Percentiles rank a stretch among this genome's conserved stretches.
Evolutionary conservation across 2,888 invertebrate species (phyloP).

Genomic region (Crossocerus cetratus): DNA sequence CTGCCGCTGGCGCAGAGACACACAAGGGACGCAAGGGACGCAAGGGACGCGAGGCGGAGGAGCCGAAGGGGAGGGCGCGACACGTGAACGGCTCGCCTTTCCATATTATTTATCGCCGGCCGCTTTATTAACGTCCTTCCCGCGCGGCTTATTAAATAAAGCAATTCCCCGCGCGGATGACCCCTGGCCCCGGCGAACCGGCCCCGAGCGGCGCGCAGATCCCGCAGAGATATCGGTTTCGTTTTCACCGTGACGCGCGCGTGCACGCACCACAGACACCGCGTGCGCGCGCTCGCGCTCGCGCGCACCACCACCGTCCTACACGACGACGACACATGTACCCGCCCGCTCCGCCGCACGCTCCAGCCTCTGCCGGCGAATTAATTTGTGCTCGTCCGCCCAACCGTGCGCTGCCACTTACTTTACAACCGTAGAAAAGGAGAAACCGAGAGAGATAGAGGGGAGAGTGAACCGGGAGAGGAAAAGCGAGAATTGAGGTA

Average conservation of each 20-base stretch:
- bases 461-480: too few species aligned
- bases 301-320: slow-evolving; percentile 3
- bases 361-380: not conserved
- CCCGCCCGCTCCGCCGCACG: not conserved
- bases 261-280: slow-evolving; percentile 8
- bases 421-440: not conserved
- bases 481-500: not conserved
- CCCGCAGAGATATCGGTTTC: slow-evolving; percentile 67
- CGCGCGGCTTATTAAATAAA: slow-evolving; percentile 73
- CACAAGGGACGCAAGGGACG: not conserved
- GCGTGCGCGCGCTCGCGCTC: slow-evolving; percentile 12
- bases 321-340: slow-evolving; percentile 5
- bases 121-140: slow-evolving; percentile 70
- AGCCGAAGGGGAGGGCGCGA: slow-evolving; percentile 23
- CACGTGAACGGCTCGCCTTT: slow-evolving; percentile 60
- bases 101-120: slow-evolving; percentile 61
- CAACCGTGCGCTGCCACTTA: not conserved
- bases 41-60: not conserved
- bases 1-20: not conserved
- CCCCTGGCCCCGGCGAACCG: slow-evolving; percentile 56
- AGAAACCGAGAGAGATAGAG: too few species aligned
- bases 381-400: not conserved
- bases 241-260: slow-evolving; percentile 58
- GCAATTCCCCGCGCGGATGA: slow-evolving; percentile 70
- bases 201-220: slow-evolving; percentile 46